phyloP scores from a whole-genome alignment of 2,113 vertebrate genomes.

The Gymnorhina tibicen region DNA sequence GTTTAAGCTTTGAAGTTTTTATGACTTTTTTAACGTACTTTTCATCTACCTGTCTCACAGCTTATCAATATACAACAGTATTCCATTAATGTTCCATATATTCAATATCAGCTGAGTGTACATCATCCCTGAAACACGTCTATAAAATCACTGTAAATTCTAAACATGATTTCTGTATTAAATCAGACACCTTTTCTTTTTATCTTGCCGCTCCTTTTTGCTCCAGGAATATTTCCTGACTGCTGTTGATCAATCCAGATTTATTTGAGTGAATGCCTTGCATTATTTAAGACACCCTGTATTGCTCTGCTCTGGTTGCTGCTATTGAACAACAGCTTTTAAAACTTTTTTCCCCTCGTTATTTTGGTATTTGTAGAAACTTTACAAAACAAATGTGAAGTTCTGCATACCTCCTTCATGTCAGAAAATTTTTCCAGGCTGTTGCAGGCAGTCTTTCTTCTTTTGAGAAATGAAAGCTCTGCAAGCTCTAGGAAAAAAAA shows the following conservation, averaged over 20 bases:
- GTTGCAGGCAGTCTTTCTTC: neutral
- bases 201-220: neutral
- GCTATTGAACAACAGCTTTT: neutral
- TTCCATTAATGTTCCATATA: neutral
- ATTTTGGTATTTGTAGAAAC: neutral
- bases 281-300: neutral
- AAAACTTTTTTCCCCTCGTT: neutral
- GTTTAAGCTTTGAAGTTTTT: neutral
- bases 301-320: neutral
- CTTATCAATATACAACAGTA: neutral
- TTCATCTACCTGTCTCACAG: neutral
- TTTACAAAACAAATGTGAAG: neutral
- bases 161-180: neutral
- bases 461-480: neutral
- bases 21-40: neutral
- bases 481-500: neutral
- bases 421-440: neutral
- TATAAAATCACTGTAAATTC: neutral
- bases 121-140: neutral
- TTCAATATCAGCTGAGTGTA: neutral
- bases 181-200: neutral
- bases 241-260: neutral
- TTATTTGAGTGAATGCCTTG: neutral
- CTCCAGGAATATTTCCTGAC: neutral
- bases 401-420: neutral